These are phyloP conservation scores for Phrynocephalus vlangalii DNA, from an alignment of 2,797 vertebrate species.

Conservation along the genomic window DNA sequence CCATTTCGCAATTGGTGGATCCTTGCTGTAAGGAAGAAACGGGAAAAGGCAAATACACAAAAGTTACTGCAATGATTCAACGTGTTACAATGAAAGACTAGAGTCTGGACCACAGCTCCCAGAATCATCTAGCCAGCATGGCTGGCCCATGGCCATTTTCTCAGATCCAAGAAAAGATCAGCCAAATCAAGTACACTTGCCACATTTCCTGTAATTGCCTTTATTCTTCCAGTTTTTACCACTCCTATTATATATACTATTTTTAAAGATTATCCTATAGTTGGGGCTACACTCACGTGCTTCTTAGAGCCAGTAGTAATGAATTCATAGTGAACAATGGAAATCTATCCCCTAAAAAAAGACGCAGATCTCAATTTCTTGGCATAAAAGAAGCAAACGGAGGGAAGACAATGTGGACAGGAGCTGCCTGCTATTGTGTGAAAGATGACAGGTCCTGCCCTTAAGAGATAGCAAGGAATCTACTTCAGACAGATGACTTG, in stretches of 20 bases:
- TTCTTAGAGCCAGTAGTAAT: neutral
- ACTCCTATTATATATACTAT: neutral
- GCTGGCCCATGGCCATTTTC: neutral
- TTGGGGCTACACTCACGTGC: neutral
- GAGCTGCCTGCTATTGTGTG: neutral
- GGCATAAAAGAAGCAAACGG: neutral
- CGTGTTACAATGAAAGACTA: neutral
- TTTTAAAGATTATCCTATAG: neutral
- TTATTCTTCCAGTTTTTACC: neutral
- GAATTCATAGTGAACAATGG: neutral
- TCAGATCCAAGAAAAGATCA: neutral
- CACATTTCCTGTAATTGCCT: no score
- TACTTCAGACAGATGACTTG: neutral
- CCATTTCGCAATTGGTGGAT: slow-evolving; percentile 88
- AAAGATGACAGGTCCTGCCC: neutral
- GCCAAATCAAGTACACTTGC: no score
- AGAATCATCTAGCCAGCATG: neutral
- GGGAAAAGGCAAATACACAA: neutral
- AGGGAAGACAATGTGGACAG: neutral
- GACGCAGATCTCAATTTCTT: neutral
- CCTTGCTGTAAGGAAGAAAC: slow-evolving; percentile 79
- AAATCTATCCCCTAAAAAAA: no score
- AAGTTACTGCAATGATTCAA: neutral
- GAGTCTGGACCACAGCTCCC: neutral
- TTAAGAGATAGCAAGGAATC: neutral